These are phyloP conservation scores for Rhagologus leucostigma DNA, from an alignment of 2,113 vertebrate genomes.

Conservation along the genomic window DNA sequence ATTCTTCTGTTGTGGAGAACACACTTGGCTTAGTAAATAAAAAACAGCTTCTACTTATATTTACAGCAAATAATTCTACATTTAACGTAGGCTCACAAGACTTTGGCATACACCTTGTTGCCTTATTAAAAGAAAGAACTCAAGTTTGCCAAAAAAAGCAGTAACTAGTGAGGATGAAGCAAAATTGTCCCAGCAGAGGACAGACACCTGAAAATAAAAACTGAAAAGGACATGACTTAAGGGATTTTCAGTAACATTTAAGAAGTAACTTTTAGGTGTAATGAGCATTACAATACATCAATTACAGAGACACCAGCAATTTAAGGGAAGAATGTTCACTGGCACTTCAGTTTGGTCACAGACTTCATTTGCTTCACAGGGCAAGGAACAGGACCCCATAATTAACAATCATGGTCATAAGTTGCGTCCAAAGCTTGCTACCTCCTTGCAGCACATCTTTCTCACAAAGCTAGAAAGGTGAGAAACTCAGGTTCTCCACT, in stretches of 20 bases:
- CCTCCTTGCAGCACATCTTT: background rate
- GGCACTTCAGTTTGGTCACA: background rate
- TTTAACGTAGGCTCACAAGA: background rate
- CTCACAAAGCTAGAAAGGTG: background rate
- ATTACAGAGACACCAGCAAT: background rate
- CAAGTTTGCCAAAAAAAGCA: background rate
- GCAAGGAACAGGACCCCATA: background rate
- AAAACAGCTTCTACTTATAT: background rate
- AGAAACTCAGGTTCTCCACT: background rate
- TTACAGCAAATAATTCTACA: background rate
- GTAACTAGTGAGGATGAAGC: background rate
- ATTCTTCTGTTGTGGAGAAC: background rate
- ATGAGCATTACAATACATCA: background rate
- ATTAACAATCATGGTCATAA: background rate
- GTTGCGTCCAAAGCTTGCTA: background rate
- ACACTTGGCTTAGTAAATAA: background rate
- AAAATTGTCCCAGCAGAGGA: background rate
- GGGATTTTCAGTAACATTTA: background rate
- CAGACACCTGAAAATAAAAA: background rate
- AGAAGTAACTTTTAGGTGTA: background rate
- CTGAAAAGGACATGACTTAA: background rate
- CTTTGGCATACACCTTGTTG: background rate
- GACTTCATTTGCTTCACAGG: background rate
- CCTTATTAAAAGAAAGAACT: background rate
- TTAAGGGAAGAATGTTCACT: background rate